Conservation (phyloP, 2,888 invertebrate genomes). For the Philereme vetulata region DNA sequence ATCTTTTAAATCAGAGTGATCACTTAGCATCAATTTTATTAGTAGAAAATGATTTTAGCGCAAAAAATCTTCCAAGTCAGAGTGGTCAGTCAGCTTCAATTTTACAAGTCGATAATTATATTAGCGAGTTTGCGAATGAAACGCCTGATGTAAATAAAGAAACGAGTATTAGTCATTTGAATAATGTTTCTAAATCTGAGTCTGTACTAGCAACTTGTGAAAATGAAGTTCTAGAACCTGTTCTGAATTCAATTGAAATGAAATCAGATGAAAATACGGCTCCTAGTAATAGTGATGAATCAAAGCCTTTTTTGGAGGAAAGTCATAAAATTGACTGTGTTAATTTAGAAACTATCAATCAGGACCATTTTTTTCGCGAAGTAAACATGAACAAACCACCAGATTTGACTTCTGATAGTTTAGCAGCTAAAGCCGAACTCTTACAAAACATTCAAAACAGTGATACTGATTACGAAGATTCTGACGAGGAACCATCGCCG, state of each 20-base stretch:
- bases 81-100: slow-evolving; percentile 32
- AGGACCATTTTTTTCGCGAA: slow-evolving; percentile 17
- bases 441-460: slow-evolving; percentile 10
- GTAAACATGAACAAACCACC: slow-evolving; percentile 18
- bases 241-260: slow-evolving; percentile 1
- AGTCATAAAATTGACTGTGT: slow-evolving; percentile 13
- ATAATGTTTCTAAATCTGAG: slow-evolving; percentile 8
- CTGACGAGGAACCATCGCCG: slow-evolving; percentile 43
- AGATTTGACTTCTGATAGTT: slow-evolving; percentile 19
- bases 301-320: slow-evolving; percentile 23
- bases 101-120: slow-evolving; percentile 9
- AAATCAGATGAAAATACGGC: slow-evolving; percentile 6
- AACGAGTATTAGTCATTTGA: neutral
- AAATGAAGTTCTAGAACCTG: neutral
- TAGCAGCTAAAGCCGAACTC: slow-evolving; percentile 10
- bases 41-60: neutral
- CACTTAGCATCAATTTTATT: no score
- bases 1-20: neutral
- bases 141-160: slow-evolving; percentile 2
- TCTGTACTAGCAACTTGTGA: slow-evolving; percentile 15
- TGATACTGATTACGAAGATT: slow-evolving; percentile 29
- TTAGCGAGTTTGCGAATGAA: neutral
- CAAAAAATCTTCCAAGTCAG: slow-evolving; percentile 2
- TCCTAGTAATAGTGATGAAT: neutral
- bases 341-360: slow-evolving; percentile 1